A percentile compares a stretch with the other conserved stretches of the same genome.
Evolutionary conservation across 2,113 vertebrate species (phyloP).

Genomic region (Casuarius casuarius): DNA sequence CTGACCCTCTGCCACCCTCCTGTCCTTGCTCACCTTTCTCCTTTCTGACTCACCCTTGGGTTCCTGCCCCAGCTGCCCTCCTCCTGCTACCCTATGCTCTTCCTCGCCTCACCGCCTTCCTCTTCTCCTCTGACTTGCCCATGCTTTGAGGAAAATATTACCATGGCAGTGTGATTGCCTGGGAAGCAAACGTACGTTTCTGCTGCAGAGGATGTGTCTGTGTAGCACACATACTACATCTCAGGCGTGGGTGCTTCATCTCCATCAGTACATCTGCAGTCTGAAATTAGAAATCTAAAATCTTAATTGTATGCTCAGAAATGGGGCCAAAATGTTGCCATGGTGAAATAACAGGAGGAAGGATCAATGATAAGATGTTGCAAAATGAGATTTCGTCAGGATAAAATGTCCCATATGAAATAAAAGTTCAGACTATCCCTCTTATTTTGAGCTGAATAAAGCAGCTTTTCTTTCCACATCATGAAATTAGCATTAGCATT

Average conservation of each 20-base stretch:
- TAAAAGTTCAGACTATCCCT: not conserved
- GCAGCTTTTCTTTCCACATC: not conserved
- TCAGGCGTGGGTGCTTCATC: slow-evolving; percentile 48
- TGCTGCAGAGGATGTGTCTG: slow-evolving; percentile 20
- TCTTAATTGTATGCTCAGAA: slow-evolving; percentile 49
- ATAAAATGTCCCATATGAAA: not conserved
- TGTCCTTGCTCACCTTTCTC: not conserved
- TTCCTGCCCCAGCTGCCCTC: not conserved
- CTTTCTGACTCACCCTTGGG: not conserved
- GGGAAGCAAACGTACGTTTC: not conserved
- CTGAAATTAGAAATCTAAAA: slow-evolving; percentile 67
- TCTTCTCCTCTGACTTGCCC: not conserved
- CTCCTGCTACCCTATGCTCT: not conserved
- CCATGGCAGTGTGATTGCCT: not conserved
- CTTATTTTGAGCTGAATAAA: not conserved
- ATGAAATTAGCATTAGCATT: not conserved
- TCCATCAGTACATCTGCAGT: slow-evolving; percentile 57
- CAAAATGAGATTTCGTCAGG: not conserved
- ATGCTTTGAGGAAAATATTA: not conserved
- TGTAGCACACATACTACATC: slow-evolving; percentile 17
- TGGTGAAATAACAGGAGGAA: slow-evolving; percentile 48
- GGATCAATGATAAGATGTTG: slow-evolving; percentile 3
- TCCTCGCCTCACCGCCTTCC: not conserved
- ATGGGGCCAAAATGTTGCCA: slow-evolving; percentile 58
- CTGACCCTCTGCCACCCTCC: not conserved